Base-by-base conservation (phyloP, 2,888 invertebrate species). In the Drosophila monieri region DNA sequence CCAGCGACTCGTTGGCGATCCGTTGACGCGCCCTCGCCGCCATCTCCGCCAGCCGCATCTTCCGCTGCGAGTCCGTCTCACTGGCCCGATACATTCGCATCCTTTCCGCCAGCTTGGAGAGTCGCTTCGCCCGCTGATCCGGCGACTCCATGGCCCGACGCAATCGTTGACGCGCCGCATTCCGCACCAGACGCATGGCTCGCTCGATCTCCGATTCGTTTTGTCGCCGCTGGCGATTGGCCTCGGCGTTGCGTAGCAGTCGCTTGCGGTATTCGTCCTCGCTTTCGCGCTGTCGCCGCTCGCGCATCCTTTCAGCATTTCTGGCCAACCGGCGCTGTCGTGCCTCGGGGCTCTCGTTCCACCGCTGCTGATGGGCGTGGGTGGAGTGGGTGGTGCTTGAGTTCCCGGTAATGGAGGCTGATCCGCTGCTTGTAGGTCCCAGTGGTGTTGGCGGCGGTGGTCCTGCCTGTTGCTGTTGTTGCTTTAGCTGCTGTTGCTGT, bases 321-420 rank as follows among this genome's bases (percentile, higher is more conserved):
- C 92, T 89, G 53, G 91, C 91, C 77, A 92, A 77, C 47, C 91
- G 90, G 49, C 91, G 89, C 46, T 89, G 90, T 57, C 92, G 80
- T 32, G 92, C 92, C 75, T 92, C 91, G 25, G 92, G 91, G 74
- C 92, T 91, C 76, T 92, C 91, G 86, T 91, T 91, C 91, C 91
- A 91, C 47, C 91, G 88, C 69, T 91, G 91, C 61, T 90, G 89
- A 77, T 69, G 69, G n/a, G 5, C 2, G 78, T 69, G 69, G 9
- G 62, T 71, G 8, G 39, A 18, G 10, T 41, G 35, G 10, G 59
- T 47, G 8, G 18, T 43, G 43, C 43, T 43, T 4, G 72, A 73
- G 32, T 35, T 44, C 52, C 60, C 78, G 35, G 75, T 66, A 41
- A 54, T 59, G 8, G 72, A 66, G 6, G 72, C 72, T 6, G 71